Percentiles rank a stretch among this genome's conserved stretches.
These are phyloP conservation scores for Orycteropus afer DNA, from an alignment of 2,113 vertebrate genomes.

Conservation along the genomic window DNA sequence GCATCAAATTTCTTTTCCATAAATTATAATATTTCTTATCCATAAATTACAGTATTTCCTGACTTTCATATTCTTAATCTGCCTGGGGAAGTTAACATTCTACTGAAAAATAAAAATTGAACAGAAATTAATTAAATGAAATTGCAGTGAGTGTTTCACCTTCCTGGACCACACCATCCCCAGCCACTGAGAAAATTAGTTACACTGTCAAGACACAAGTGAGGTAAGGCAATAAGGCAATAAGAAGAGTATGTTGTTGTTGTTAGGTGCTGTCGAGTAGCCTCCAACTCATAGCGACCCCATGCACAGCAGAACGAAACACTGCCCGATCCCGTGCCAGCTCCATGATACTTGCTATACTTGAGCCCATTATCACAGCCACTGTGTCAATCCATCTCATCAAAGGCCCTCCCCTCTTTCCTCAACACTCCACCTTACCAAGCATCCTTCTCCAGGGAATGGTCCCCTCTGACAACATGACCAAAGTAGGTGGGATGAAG, in stretches of 20 bases:
- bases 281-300: too few species aligned
- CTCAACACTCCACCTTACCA: too few species aligned
- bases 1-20: background rate
- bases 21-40: background rate
- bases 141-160: background rate
- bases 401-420: too few species aligned
- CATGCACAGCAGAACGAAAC: too few species aligned
- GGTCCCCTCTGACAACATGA: too few species aligned
- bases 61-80: background rate
- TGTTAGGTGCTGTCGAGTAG: too few species aligned
- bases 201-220: background rate
- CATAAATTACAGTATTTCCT: background rate
- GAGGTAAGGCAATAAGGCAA: background rate
- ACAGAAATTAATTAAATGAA: background rate
- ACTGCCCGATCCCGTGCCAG: too few species aligned
- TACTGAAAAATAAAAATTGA: background rate
- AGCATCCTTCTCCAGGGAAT: too few species aligned
- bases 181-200: background rate
- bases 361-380: too few species aligned
- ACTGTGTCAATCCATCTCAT: too few species aligned
- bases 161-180: background rate
- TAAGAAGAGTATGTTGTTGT: background rate
- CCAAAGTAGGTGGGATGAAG: too few species aligned
- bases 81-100: background rate
- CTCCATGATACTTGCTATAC: too few species aligned